phyloP scores from a whole-genome alignment of 1,140 invertebrate species.

The Stegodyphus mimosarum region DNA sequence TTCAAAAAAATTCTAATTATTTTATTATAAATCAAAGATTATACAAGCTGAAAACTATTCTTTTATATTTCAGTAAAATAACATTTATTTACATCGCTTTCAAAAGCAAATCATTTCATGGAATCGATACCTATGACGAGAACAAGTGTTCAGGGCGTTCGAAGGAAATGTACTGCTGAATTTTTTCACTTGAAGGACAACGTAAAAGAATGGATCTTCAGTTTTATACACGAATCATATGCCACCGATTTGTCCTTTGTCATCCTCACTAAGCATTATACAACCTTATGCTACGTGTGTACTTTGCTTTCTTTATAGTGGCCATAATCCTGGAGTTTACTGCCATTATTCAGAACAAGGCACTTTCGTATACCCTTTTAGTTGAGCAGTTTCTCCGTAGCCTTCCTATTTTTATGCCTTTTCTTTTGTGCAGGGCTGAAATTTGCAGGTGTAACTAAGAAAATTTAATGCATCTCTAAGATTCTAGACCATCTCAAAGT shows the following conservation, averaged over 20 bases:
- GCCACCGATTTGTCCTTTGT: slow-evolving; percentile 26
- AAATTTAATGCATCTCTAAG: slow-evolving; percentile 53
- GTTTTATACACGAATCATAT: not conserved
- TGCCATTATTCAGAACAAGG: slow-evolving; percentile 54
- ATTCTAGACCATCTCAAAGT: slow-evolving; percentile 32
- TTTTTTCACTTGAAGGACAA: no score
- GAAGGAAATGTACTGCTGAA: no score
- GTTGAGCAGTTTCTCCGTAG: slow-evolving; percentile 20
- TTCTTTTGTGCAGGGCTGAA: slow-evolving; percentile 28
- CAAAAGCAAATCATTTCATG: no score
- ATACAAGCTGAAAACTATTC: no score
- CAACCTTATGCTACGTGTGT: slow-evolving; percentile 40
- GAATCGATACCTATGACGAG: no score
- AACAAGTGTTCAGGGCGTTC: no score
- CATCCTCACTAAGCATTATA: not conserved
- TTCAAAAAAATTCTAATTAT: no score
- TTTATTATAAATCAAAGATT: no score
- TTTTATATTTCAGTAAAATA: no score
- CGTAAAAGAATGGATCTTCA: not conserved
- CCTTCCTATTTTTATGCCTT: slow-evolving; percentile 38
- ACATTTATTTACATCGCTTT: no score
- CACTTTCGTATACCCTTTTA: slow-evolving; percentile 33
- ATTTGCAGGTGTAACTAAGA: slow-evolving; percentile 58
- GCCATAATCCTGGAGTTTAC: slow-evolving; percentile 50
- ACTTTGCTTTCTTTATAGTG: slow-evolving; percentile 50